phyloP scores from a whole-genome alignment of 37 sponge, comb jelly and placozoan genomes.

The Trichoplax adhaerens region DNA sequence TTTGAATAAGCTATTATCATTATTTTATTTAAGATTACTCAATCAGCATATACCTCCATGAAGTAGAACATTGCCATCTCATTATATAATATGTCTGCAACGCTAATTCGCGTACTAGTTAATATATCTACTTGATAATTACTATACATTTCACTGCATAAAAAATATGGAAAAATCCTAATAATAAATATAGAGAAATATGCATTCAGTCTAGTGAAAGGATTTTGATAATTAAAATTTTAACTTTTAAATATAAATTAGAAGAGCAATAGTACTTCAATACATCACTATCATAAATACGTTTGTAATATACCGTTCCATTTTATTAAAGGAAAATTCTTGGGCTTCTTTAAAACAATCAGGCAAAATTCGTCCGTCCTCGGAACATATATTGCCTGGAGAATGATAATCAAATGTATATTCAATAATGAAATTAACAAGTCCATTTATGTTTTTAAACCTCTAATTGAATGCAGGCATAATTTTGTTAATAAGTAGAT shows the following conservation, averaged over 20 bases:
- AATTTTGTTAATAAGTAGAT: background rate
- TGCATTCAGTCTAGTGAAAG: background rate
- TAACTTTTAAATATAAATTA: too few relatives aligned
- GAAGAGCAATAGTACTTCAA: too few relatives aligned
- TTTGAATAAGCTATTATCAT: background rate
- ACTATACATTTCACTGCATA: constrained; percentile 20
- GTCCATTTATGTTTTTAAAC: background rate
- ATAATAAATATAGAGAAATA: background rate
- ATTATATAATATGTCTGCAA: constrained; percentile 33
- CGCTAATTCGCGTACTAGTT: constrained; percentile 14
- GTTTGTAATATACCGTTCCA: constrained; percentile 3
- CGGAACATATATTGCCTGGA: constrained; percentile 43
- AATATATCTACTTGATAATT: constrained; percentile 44
- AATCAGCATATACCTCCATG: constrained; percentile 34
- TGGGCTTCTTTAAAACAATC: constrained; percentile 36
- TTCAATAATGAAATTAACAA: too few relatives aligned
- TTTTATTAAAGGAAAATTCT: constrained; percentile 7
- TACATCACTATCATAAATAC: too few relatives aligned
- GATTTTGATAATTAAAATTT: too few relatives aligned
- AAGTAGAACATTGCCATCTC: constrained; percentile 27
- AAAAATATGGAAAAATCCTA: constrained; percentile 40
- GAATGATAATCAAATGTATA: background rate
- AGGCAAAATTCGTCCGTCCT: constrained; percentile 28
- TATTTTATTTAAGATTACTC: background rate
- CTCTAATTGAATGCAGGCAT: background rate